Evolutionary conservation across 2,113 vertebrate genomes (phyloP).

Genomic region (Kobus ellipsiprymnus): DNA sequence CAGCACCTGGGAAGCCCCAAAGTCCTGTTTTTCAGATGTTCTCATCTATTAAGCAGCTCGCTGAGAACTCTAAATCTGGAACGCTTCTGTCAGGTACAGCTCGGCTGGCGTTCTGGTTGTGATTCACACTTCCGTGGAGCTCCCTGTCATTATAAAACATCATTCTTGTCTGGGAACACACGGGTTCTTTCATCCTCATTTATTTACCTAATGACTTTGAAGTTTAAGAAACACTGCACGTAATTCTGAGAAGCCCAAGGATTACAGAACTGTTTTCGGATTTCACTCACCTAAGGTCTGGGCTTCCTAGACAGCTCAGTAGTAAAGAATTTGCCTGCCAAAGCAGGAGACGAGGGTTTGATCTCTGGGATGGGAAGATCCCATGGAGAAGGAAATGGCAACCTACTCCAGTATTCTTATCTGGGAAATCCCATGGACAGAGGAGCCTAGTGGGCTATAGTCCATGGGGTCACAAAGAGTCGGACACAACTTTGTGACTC

Average conservation of each 20-base stretch:
- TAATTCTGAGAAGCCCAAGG: background rate
- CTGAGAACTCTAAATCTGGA: background rate
- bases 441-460: background rate
- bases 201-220: background rate
- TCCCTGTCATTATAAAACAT: constrained; percentile 21
- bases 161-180: background rate
- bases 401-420: background rate
- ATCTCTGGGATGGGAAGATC: background rate
- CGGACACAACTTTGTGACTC: background rate
- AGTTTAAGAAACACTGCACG: constrained; percentile 26
- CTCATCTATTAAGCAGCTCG: background rate
- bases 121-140: background rate
- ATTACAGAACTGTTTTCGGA: background rate
- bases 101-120: background rate
- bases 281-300: background rate
- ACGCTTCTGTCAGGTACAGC: background rate
- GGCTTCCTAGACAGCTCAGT: background rate
- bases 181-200: background rate
- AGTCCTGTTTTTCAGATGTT: background rate
- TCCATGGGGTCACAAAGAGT: background rate
- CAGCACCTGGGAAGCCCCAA: background rate
- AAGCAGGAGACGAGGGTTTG: background rate
- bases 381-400: background rate
- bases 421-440: background rate
- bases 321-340: background rate